Conservation (phyloP, 2,797 vertebrate genomes). For the Gambusia yucatana region DNA sequence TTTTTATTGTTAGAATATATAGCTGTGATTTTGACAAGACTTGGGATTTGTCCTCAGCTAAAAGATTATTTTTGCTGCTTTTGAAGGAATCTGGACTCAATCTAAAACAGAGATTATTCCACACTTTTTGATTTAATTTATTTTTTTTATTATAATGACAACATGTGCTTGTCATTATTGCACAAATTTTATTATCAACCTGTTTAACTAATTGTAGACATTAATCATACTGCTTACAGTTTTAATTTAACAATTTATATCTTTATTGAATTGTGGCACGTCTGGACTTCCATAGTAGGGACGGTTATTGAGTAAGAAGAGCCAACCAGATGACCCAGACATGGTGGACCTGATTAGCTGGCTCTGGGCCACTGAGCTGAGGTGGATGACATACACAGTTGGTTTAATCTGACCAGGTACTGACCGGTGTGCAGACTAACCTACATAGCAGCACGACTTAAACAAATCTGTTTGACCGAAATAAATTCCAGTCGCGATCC, state of each 20-base stretch:
- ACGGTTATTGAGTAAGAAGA: too few species aligned
- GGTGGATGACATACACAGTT: slow-evolving; percentile 60
- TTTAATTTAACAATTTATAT: background rate
- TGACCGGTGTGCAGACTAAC: slow-evolving; percentile 34
- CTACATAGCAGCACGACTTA: slow-evolving; percentile 50
- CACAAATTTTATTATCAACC: background rate
- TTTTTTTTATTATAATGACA: background rate
- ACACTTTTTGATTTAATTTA: background rate
- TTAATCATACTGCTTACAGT: background rate
- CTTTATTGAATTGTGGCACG: background rate
- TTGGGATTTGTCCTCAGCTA: background rate
- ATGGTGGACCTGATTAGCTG: slow-evolving; percentile 67
- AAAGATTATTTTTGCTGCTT: background rate
- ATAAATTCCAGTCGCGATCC: slow-evolving; percentile 4
- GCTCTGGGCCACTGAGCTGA: slow-evolving; percentile 52
- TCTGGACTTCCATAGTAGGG: background rate
- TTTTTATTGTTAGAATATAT: background rate
- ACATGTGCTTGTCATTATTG: background rate
- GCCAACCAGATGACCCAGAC: slow-evolving; percentile 46
- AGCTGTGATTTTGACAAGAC: background rate
- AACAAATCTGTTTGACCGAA: slow-evolving; percentile 45
- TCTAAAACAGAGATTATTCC: background rate
- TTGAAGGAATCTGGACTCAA: background rate
- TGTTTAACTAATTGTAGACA: background rate
- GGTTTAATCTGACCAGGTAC: slow-evolving; percentile 65